Evolutionary conservation across 2,113 vertebrate genomes (phyloP).

Genomic region (Syngnathus floridae): DNA sequence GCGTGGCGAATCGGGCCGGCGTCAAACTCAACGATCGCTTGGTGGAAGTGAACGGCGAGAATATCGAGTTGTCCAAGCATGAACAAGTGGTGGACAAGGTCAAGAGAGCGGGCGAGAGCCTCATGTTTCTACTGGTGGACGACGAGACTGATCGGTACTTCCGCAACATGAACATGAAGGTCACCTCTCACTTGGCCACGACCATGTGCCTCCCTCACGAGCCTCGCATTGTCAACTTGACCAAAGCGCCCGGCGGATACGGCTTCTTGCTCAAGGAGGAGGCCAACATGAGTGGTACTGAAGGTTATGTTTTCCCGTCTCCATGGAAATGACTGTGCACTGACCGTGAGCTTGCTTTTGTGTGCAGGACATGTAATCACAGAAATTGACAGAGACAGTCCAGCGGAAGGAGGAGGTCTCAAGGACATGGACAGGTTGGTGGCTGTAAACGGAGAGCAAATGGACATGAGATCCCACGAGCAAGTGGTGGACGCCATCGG

Average conservation of each 20-base stretch:
- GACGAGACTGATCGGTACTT: slow-evolving; percentile 74
- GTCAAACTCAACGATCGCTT: slow-evolving; percentile 76
- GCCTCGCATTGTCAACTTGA: slow-evolving; percentile 73
- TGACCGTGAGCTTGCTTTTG: slow-evolving; percentile 12
- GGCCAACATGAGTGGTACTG: slow-evolving; percentile 31
- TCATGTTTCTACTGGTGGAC: slow-evolving; percentile 81
- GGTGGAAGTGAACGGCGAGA: slow-evolving; percentile 85
- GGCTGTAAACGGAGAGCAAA: slow-evolving; percentile 77
- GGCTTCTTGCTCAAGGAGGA: slow-evolving; percentile 79
- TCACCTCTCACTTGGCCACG: slow-evolving; percentile 69
- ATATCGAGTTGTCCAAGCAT: slow-evolving; percentile 73
- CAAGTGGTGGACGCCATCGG: slow-evolving; percentile 77
- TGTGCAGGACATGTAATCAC: slow-evolving; percentile 77
- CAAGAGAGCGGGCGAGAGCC: slow-evolving; percentile 65
- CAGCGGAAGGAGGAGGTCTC: slow-evolving; percentile 77
- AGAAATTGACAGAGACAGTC: slow-evolving; percentile 77
- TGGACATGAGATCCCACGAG: slow-evolving; percentile 74
- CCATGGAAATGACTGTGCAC: not conserved
- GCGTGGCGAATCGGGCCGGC: slow-evolving; percentile 80
- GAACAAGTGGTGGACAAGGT: slow-evolving; percentile 79
- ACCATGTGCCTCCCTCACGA: slow-evolving; percentile 73
- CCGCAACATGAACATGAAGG: slow-evolving; percentile 53
- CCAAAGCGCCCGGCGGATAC: slow-evolving; percentile 74
- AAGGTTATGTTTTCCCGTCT: slow-evolving; percentile 13
- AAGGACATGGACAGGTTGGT: slow-evolving; percentile 80